Percentiles rank a stretch among this genome's conserved stretches.
These are phyloP conservation scores for Thereva unica DNA, from an alignment of 2,888 invertebrate genomes.

Conservation along the genomic window DNA sequence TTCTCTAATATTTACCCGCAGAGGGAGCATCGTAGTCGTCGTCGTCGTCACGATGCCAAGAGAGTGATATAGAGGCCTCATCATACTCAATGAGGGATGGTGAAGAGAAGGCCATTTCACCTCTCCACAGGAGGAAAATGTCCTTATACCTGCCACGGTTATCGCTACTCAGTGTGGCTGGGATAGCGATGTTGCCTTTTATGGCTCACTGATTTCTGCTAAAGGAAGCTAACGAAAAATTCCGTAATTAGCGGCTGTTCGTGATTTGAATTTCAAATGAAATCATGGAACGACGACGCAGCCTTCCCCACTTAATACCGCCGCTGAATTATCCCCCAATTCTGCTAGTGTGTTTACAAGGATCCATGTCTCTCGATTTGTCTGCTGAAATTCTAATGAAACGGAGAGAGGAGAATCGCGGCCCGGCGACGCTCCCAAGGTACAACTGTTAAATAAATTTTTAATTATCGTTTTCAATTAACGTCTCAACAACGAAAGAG, in stretches of 20 bases:
- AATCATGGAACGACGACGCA: neutral
- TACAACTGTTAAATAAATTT: slow-evolving; percentile 30
- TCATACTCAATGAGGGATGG: slow-evolving; percentile 24
- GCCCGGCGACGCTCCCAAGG: slow-evolving; percentile 1
- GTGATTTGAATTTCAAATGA: slow-evolving; percentile 33
- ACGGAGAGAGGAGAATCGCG: neutral
- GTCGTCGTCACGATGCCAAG: slow-evolving; percentile 5
- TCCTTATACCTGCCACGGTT: neutral
- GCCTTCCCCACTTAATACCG: slow-evolving; percentile 10
- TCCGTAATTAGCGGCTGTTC: slow-evolving; percentile 34
- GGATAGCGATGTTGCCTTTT: slow-evolving; percentile 7
- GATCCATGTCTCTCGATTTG: slow-evolving; percentile 28
- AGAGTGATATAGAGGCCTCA: slow-evolving; percentile 3
- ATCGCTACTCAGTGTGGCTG: neutral
- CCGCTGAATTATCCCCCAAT: slow-evolving; percentile 22
- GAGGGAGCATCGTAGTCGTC: slow-evolving; percentile 1
- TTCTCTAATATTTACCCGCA: neutral
- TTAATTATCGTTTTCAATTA: slow-evolving; percentile 35
- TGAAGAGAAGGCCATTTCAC: slow-evolving; percentile 2
- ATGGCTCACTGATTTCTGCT: slow-evolving; percentile 4
- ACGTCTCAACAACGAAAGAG: slow-evolving; percentile 5
- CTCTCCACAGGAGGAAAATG: slow-evolving; percentile 14
- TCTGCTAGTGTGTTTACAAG: slow-evolving; percentile 21
- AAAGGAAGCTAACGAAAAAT: slow-evolving; percentile 13
- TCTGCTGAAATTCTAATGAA: slow-evolving; percentile 1